Base-by-base conservation (phyloP, 2,888 invertebrate species). In the Lacanobia oleracea region DNA sequence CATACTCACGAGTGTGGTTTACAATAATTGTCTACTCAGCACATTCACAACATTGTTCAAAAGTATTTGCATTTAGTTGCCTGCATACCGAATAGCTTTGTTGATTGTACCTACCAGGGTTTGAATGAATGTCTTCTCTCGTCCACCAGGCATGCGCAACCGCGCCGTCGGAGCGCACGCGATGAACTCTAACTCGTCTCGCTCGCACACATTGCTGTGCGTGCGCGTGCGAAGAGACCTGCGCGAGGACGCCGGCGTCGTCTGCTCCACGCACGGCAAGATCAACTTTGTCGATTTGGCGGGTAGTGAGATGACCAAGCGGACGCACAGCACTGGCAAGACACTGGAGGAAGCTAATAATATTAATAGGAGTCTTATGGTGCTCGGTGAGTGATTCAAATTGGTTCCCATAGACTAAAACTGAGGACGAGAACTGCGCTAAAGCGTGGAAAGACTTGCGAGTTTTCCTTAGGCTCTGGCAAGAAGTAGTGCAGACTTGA, bases 251-350 rank as follows among this genome's bases (percentile, higher is more conserved):
- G 97, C 97, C 78, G 98, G 98, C 59, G 98, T 98, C 59, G 98
- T 98, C 86, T 97, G 99, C 86, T 98, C 98, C 50, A 98, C 98
- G 85, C 98, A 98, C 88, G 99, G 99, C 40, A 99, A 99, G 95
- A 97, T 99, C 69, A 99, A 99, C 95, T 99, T 99, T 92, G 99
- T 99, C 10, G 99, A 99, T 93, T 95, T 99, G 75, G 99, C 99
- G 0, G 99, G 99, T n/a, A 99, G 99, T 88, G 99, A 99, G 94
- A 98, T 99, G 97, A 99, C 99, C 7, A 99, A 99, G 91, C 98
- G 98, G 91, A 99, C 98, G 0, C 97, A 97, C 86, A 98, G 98
- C 91, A 98, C 97, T 87, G 99, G 98, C 64, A 98, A 98, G 93
- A 98, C 98, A 0, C 93, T 99, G 80, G 98, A 98, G 89, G 99